A percentile compares a stretch with the other conserved stretches of the same genome.
phyloP scores from a whole-genome alignment of 2,888 invertebrate genomes.

The Syrista parreyssii region DNA sequence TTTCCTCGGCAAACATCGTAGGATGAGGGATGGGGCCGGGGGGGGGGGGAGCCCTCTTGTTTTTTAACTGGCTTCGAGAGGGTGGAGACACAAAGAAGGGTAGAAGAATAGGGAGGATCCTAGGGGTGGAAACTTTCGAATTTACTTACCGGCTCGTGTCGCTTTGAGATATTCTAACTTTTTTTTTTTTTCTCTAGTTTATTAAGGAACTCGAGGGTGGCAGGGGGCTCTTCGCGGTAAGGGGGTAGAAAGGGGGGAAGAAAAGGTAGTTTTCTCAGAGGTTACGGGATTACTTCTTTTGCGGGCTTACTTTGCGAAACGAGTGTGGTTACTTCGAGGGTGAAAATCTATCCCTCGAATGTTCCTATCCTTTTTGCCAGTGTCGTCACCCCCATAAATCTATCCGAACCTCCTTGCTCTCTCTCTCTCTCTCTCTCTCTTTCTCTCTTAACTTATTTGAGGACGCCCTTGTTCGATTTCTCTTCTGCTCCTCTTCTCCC shows the following conservation, averaged over 20 bases:
- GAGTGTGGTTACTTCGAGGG: slow-evolving; percentile 19
- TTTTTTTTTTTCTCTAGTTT: slow-evolving; percentile 9
- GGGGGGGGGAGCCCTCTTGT: slow-evolving; percentile 15
- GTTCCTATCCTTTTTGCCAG: no score
- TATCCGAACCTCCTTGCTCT: slow-evolving; percentile 9
- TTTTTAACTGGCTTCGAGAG: slow-evolving; percentile 8
- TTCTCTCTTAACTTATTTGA: background rate
- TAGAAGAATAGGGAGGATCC: background rate
- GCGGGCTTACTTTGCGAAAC: slow-evolving; percentile 4
- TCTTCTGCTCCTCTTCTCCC: no score
- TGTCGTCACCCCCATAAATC: background rate
- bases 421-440: slow-evolving; percentile 4
- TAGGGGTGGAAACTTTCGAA: slow-evolving; percentile 38
- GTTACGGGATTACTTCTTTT: slow-evolving; percentile 6
- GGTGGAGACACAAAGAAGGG: background rate
- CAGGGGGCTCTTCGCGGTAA: slow-evolving; percentile 1
- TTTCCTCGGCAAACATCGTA: slow-evolving; percentile 38
- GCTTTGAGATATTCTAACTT: slow-evolving; percentile 16
- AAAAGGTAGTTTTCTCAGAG: slow-evolving; percentile 5
- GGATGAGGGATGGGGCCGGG: slow-evolving; percentile 1
- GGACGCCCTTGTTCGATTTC: background rate
- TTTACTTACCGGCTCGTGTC: slow-evolving; percentile 33
- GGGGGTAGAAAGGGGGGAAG: background rate
- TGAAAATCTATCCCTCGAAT: slow-evolving; percentile 13
- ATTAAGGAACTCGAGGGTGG: slow-evolving; percentile 6